Percentiles rank a stretch among this genome's conserved stretches.
Evolutionary conservation across 2,888 invertebrate genomes (phyloP).

Genomic region (Agonopterix subpropinquella): DNA sequence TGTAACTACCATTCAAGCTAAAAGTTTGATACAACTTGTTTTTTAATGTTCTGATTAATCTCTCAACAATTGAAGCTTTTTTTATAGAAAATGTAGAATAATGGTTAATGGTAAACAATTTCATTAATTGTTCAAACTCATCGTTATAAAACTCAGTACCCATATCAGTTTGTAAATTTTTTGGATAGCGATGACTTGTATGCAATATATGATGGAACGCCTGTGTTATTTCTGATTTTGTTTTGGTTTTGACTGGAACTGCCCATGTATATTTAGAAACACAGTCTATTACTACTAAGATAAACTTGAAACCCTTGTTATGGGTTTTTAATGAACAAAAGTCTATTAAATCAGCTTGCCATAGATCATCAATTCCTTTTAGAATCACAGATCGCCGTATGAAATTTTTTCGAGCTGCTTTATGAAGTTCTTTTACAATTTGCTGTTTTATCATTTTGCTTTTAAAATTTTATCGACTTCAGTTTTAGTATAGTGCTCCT

Average conservation of each 20-base stretch:
- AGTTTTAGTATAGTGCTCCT: not conserved
- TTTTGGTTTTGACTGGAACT: conserved; percentile 8
- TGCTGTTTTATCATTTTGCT: conserved; percentile 3
- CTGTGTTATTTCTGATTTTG: not conserved
- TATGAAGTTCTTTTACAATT: conserved; percentile 7
- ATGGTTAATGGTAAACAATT: not conserved
- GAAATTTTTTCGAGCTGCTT: conserved; percentile 29
- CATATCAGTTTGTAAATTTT: conserved; percentile 13
- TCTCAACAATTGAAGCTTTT: conserved; percentile 1
- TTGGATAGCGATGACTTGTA: not conserved
- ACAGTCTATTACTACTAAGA: conserved; percentile 9
- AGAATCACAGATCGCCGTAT: conserved; percentile 28
- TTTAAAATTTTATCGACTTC: not conserved
- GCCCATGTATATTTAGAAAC: conserved; percentile 13
- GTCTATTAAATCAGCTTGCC: conserved; percentile 49
- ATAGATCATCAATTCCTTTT: conserved; percentile 41
- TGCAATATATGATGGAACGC: not conserved
- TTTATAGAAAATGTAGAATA: conserved; percentile 1
- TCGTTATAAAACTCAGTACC: conserved; percentile 10
- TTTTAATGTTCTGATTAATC: conserved; percentile 1
- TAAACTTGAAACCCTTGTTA: conserved; percentile 10
- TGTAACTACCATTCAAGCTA: not conserved
- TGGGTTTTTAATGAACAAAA: conserved; percentile 10
- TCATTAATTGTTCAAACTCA: not conserved
- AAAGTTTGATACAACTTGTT: conserved; percentile 11